Percentiles rank a stretch among this genome's conserved stretches.
Evolutionary conservation across 2,113 vertebrate species (phyloP).

Genomic region (Scophthalmus maximus): DNA sequence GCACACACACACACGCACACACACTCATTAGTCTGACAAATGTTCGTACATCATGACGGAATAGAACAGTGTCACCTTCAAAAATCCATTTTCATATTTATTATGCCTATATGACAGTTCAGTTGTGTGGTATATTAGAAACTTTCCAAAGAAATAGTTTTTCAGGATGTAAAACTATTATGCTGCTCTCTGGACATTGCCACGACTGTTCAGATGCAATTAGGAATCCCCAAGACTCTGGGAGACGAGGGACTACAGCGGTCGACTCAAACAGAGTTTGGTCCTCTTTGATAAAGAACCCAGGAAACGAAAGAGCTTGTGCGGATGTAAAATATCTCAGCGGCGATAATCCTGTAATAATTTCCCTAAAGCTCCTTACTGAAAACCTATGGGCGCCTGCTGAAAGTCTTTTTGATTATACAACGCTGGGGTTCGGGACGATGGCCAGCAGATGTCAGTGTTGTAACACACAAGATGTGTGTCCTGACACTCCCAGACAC

Average conservation of each 20-base stretch:
- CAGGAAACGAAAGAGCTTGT: background rate
- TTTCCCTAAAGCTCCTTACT: slow-evolving; percentile 5
- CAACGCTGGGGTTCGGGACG: slow-evolving; percentile 37
- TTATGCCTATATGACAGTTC: background rate
- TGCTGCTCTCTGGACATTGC: background rate
- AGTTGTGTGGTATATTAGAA: too few species aligned
- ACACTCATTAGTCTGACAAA: too few species aligned
- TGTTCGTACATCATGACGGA: too few species aligned
- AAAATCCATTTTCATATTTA: too few species aligned
- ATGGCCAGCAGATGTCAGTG: slow-evolving; percentile 70
- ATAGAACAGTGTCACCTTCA: too few species aligned
- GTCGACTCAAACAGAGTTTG: background rate
- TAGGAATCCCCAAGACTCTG: background rate
- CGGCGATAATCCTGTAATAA: slow-evolving; percentile 22
- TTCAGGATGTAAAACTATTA: background rate
- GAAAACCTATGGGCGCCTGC: background rate
- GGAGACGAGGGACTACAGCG: background rate
- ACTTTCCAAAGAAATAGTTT: background rate
- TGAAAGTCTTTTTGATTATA: background rate
- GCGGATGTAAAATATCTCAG: slow-evolving; percentile 11
- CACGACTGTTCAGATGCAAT: background rate
- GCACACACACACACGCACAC: too few species aligned
- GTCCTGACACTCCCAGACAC: background rate
- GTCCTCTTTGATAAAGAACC: background rate
- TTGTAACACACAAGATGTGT: slow-evolving; percentile 12